Conservation (phyloP, 2,888 invertebrate genomes). For the Strigamia crassipes region DNA sequence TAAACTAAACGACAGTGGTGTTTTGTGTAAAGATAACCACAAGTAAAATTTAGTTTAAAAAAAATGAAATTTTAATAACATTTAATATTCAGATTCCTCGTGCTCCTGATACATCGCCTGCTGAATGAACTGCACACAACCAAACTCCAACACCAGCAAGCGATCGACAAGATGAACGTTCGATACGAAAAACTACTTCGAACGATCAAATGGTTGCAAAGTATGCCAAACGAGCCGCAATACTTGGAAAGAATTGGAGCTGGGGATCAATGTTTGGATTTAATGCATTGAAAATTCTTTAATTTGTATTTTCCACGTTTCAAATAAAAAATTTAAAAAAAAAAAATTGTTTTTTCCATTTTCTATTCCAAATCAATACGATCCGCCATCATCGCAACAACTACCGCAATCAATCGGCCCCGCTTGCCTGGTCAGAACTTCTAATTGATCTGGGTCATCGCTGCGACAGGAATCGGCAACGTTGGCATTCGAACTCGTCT, state of each 20-base stretch:
- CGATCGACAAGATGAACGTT: constrained; percentile 33
- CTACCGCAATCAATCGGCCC: background rate
- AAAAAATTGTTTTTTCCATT: background rate
- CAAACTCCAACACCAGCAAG: constrained; percentile 11
- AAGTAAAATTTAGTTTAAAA: background rate
- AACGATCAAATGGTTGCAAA: constrained; percentile 38
- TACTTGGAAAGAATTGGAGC: background rate
- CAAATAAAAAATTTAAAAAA: too few species aligned
- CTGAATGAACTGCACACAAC: constrained; percentile 19
- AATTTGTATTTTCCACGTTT: background rate
- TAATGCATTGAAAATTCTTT: background rate
- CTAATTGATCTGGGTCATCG: background rate
- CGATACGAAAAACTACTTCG: background rate
- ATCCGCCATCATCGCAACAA: constrained; percentile 12
- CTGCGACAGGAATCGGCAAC: background rate
- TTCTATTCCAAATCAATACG: background rate
- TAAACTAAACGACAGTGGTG: background rate
- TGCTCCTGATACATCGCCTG: constrained; percentile 18
- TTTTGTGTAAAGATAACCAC: background rate
- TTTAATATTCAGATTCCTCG: background rate
- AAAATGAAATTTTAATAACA: background rate
- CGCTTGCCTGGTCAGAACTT: background rate
- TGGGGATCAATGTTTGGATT: background rate
- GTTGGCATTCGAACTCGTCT: background rate
- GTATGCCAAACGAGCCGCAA: background rate